Conservation (phyloP, 2,888 invertebrate species). For the Empis stercorea region DNA sequence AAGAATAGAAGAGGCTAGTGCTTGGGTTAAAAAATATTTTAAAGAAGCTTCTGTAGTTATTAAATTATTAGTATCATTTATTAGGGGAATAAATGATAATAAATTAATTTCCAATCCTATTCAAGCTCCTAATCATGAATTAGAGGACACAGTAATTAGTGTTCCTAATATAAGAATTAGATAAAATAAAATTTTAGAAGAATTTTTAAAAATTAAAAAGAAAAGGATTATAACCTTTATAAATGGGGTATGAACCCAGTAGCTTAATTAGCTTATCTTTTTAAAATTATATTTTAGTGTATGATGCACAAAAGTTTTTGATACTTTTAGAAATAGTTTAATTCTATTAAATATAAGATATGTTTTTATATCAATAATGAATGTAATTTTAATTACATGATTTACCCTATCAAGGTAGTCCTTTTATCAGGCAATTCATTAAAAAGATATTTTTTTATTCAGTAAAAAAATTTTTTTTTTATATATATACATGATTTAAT, state of each 20-base stretch:
- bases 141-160: slow-evolving; percentile 39
- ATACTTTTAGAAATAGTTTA: slow-evolving; percentile 46
- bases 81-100: slow-evolving; percentile 46
- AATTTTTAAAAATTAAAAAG: slow-evolving; percentile 40
- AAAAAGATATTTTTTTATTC: slow-evolving; percentile 8
- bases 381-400: slow-evolving; percentile 32
- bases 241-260: slow-evolving; percentile 38
- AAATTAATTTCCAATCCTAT: slow-evolving; percentile 52
- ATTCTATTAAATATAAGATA: slow-evolving; percentile 44
- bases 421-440: slow-evolving; percentile 43
- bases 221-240: slow-evolving; percentile 38
- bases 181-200: slow-evolving; percentile 42
- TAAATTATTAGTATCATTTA: slow-evolving; percentile 40
- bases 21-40: slow-evolving; percentile 49
- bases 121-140: slow-evolving; percentile 40
- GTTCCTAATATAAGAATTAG: slow-evolving; percentile 37
- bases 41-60: slow-evolving; percentile 41
- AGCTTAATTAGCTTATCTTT: slow-evolving; percentile 44
- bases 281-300: slow-evolving; percentile 44
- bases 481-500: not conserved
- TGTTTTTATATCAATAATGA: slow-evolving; percentile 12
- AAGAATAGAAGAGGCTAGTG: slow-evolving; percentile 43
- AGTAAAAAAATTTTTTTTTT: slow-evolving; percentile 14
- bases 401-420: slow-evolving; percentile 50
- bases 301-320: slow-evolving; percentile 49